Percentiles rank a stretch among this genome's conserved stretches.
These are phyloP conservation scores for Lethenteron reissneri DNA, from an alignment of 2,113 vertebrate species.

Conservation along the genomic window DNA sequence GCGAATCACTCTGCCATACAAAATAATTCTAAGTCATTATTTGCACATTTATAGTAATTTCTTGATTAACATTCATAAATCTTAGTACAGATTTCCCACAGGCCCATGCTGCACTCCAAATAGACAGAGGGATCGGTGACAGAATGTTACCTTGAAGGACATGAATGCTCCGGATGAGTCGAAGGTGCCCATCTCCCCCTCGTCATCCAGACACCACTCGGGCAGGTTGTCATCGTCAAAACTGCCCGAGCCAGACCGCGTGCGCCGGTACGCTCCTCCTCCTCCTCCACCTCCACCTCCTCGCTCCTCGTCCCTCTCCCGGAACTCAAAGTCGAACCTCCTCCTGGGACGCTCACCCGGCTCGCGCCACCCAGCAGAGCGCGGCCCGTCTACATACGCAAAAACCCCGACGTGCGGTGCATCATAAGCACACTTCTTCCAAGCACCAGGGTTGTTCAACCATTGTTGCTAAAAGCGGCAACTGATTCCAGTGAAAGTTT, in stretches of 20 bases:
- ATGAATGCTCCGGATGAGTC: slow-evolving; percentile 91
- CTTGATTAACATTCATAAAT: too few species aligned
- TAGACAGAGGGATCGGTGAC: not conserved
- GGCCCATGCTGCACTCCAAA: too few species aligned
- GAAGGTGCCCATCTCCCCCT: slow-evolving; percentile 89
- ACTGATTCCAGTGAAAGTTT: too few species aligned
- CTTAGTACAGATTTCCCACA: too few species aligned
- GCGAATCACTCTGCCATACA: too few species aligned
- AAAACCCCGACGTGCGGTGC: too few species aligned
- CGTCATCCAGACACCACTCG: slow-evolving; percentile 79
- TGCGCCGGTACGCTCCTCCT: slow-evolving; percentile 33
- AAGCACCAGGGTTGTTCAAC: too few species aligned
- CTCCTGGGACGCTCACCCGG: slow-evolving; percentile 52
- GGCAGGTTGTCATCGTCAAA: slow-evolving; percentile 80
- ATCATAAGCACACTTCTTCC: too few species aligned
- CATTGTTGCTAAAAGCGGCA: too few species aligned
- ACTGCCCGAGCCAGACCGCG: slow-evolving; percentile 63
- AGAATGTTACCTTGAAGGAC: slow-evolving; percentile 45
- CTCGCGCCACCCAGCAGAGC: slow-evolving; percentile 76
- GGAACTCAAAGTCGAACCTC: slow-evolving; percentile 68
- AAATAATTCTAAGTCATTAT: too few species aligned
- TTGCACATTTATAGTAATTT: too few species aligned
- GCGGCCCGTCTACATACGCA: slow-evolving; percentile 31
- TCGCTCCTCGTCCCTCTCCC: slow-evolving; percentile 65
- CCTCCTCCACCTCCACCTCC: slow-evolving; percentile 12